A percentile compares a stretch with the other conserved stretches of the same genome.
These are phyloP conservation scores for Callosobruchus maculatus DNA, from an alignment of 2,888 invertebrate genomes.

Conservation along the genomic window DNA sequence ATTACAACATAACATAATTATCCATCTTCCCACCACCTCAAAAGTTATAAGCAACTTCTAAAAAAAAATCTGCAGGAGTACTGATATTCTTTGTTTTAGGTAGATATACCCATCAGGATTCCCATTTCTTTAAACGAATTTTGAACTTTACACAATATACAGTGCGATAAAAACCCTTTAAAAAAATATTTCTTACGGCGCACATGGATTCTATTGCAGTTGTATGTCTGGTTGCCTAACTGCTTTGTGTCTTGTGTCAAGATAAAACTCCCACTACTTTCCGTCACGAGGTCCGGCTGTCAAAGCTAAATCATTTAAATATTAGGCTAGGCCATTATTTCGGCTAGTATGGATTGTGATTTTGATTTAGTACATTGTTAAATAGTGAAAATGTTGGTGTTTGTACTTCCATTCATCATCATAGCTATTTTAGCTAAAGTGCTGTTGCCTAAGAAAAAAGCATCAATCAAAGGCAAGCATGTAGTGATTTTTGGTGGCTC, in stretches of 20 bases:
- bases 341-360: background rate
- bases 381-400: conserved; percentile 8
- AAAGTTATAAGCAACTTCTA: too few relatives aligned
- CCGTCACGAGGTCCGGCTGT: background rate
- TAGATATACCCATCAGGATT: too few relatives aligned
- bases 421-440: conserved; percentile 7
- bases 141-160: too few relatives aligned
- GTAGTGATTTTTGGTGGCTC: conserved; percentile 89
- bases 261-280: background rate
- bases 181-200: too few relatives aligned
- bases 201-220: background rate
- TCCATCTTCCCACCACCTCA: too few relatives aligned
- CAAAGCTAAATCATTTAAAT: background rate
- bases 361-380: background rate
- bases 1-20: too few relatives aligned
- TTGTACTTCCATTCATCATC: conserved; percentile 11
- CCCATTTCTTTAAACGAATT: too few relatives aligned
- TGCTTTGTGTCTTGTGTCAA: background rate
- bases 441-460: conserved; percentile 36
- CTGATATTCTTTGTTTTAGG: too few relatives aligned
- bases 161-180: too few relatives aligned
- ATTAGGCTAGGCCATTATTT: background rate
- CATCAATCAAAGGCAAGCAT: conserved; percentile 53
- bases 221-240: background rate
- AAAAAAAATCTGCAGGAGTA: too few relatives aligned